Conservation (phyloP, 2,888 invertebrate genomes). For the Leptopilina drosophilae region DNA sequence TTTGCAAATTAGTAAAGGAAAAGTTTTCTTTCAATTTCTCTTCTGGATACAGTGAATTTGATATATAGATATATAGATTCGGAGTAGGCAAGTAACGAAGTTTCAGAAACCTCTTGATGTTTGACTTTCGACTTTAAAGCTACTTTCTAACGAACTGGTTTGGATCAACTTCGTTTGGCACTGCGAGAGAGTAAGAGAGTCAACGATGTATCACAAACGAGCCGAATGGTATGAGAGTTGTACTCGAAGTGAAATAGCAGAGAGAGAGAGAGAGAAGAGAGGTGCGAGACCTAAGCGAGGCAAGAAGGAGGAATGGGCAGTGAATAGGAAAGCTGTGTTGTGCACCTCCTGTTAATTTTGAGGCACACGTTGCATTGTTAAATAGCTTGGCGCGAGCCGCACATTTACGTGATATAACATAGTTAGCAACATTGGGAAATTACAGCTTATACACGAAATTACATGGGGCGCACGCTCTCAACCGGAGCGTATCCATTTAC, state of each 20-base stretch:
- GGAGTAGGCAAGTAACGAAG: constrained; percentile 55
- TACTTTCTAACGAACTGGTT: constrained; percentile 54
- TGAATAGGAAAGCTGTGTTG: constrained; percentile 33
- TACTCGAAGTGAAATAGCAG: constrained; percentile 23
- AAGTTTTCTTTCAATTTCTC: not conserved
- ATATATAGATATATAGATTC: not conserved
- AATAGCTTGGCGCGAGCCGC: constrained; percentile 51
- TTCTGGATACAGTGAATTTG: not conserved
- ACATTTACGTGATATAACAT: constrained; percentile 59
- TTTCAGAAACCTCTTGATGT: constrained; percentile 57
- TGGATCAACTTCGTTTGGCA: constrained; percentile 40
- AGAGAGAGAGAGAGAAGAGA: not conserved
- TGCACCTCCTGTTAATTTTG: constrained; percentile 56
- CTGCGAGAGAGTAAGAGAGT: constrained; percentile 17
- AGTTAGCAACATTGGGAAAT: constrained; percentile 62
- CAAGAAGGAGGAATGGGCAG: constrained; percentile 42
- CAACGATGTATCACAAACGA: constrained; percentile 52
- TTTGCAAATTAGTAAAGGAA: constrained; percentile 15
- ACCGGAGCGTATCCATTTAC: constrained; percentile 24
- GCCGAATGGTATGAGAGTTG: constrained; percentile 46
- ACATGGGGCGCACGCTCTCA: constrained; percentile 53
- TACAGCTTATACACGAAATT: constrained; percentile 65
- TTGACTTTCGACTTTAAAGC: constrained; percentile 53
- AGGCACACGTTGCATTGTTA: constrained; percentile 53
- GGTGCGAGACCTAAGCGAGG: constrained; percentile 22